Percentiles rank a stretch among this genome's conserved stretches.
Evolutionary conservation across 2,797 vertebrate genomes (phyloP).

Genomic region (Characodon lateralis): DNA sequence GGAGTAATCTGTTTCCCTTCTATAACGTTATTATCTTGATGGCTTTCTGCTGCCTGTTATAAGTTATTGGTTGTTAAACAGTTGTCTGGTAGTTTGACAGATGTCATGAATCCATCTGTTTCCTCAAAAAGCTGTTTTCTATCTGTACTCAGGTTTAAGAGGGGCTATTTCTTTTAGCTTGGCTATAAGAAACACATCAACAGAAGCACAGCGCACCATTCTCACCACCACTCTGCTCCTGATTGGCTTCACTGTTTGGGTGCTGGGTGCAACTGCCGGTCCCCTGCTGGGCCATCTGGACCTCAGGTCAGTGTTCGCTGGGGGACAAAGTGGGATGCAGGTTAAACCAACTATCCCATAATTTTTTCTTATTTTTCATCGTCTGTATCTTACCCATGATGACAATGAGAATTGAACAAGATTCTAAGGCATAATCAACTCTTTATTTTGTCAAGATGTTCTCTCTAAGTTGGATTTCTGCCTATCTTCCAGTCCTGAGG

Average conservation of each 20-base stretch:
- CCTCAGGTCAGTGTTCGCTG: conserved; percentile 80
- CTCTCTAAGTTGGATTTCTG: conserved; percentile 18
- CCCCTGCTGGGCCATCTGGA: conserved; percentile 82
- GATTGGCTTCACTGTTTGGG: conserved; percentile 84
- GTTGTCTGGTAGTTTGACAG: conserved; percentile 36
- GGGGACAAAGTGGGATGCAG: not conserved
- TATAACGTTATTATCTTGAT: conserved; percentile 26
- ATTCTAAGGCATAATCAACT: conserved; percentile 15
- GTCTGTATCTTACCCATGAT: not conserved
- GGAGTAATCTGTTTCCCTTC: conserved; percentile 25
- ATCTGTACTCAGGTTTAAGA: conserved; percentile 77
- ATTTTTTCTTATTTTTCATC: not conserved
- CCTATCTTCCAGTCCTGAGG: not conserved
- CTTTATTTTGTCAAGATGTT: conserved; percentile 13
- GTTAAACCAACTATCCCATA: not conserved
- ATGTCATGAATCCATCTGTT: conserved; percentile 29
- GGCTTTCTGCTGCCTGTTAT: conserved; percentile 7
- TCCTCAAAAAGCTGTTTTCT: conserved; percentile 23
- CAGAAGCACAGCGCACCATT: conserved; percentile 81
- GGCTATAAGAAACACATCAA: conserved; percentile 78
- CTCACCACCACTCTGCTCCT: conserved; percentile 84
- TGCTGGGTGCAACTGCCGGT: conserved; percentile 80
- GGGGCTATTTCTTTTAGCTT: conserved; percentile 85
- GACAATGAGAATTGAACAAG: conserved; percentile 15
- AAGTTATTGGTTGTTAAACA: conserved; percentile 17